Base-by-base conservation (phyloP, 2,113 vertebrate genomes). In the Sapayoa aenigma region DNA sequence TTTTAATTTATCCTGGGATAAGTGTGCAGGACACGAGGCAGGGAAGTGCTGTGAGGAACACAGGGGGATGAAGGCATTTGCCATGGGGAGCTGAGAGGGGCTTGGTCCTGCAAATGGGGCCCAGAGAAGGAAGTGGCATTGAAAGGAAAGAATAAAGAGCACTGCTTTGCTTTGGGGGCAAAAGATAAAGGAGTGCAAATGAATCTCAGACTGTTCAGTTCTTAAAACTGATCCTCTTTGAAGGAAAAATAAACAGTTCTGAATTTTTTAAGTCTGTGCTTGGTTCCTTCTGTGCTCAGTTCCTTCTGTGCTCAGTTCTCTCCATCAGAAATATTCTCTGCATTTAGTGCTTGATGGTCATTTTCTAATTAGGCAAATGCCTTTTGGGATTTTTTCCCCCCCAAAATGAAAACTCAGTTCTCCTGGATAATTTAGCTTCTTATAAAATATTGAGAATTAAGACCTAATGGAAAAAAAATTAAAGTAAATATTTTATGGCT, bases 401-500 rank as follows among this genome's bases (percentile, higher is more conserved):
- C 4, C 1, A 35, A 84, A 93, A 81, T 37, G 83, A 76, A 90
- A 93, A 74, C 62, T 79, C 63, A 49, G 22, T 91, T 92, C 67
- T 97, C 59, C 52, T 77, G 84, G 92, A 83, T 94, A 96, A 95
- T 95, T 94, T 97, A 95, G 86, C 37, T 88, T 89, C 89, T 91
- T 95, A 96, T 94, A 95, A 95, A 97, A 96, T 94, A 96, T 94
- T 96, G 60, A 96, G 79, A 94, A 95, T 94, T 93, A 86, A 89
- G 49, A 74, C 30, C 15, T 95, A 95, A 95, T 90, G 92, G 78
- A 66, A 84, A 93, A 92, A 63, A 1, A 31, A n/a, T 5, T 52
- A 69, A 83, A 95, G 95, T 97, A 94, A 96, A 94, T 96, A 90
- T 86, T 97, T 97, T 78, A 95, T 94, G 52, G 81, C 35, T 91